Evolutionary conservation across 2,797 vertebrate genomes (phyloP).

Genomic region (Falco peregrinus): DNA sequence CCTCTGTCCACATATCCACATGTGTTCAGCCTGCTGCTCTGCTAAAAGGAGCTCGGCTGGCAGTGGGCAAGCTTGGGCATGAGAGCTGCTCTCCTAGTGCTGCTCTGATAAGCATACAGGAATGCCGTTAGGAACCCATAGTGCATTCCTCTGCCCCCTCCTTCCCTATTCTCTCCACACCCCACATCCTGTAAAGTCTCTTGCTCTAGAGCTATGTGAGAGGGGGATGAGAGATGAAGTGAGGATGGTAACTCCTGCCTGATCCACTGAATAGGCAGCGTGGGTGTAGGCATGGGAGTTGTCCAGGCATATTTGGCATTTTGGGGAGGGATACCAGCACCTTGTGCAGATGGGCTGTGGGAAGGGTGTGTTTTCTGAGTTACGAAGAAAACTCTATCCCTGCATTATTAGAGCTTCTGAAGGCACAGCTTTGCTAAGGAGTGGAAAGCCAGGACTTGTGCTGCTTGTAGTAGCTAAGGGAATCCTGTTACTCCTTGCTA

Average conservation of each 20-base stretch:
- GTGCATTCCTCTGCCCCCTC: neutral
- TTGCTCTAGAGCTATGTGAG: neutral
- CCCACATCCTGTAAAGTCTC: neutral
- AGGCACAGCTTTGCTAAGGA: conserved; percentile 39
- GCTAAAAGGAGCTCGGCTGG: neutral
- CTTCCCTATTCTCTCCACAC: neutral
- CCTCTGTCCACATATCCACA: neutral
- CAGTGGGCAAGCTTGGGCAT: neutral
- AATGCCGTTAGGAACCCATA: neutral
- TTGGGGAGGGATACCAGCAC: neutral
- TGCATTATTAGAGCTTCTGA: conserved; percentile 48
- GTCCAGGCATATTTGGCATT: conserved; percentile 29
- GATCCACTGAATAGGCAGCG: neutral
- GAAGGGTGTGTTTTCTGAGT: conserved; percentile 10
- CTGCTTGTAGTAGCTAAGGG: conserved; percentile 34
- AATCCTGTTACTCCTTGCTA: conserved; percentile 40
- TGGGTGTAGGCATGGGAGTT: neutral
- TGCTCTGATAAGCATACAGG: neutral
- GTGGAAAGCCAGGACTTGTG: neutral
- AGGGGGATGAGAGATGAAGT: neutral
- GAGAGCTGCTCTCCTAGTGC: neutral
- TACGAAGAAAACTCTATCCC: conserved; percentile 36
- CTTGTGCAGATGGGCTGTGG: conserved; percentile 38
- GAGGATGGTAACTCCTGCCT: neutral
- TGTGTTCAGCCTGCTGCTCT: neutral